phyloP scores from a whole-genome alignment of 1,140 invertebrate genomes.

The Drosophila nigromelanica region DNA sequence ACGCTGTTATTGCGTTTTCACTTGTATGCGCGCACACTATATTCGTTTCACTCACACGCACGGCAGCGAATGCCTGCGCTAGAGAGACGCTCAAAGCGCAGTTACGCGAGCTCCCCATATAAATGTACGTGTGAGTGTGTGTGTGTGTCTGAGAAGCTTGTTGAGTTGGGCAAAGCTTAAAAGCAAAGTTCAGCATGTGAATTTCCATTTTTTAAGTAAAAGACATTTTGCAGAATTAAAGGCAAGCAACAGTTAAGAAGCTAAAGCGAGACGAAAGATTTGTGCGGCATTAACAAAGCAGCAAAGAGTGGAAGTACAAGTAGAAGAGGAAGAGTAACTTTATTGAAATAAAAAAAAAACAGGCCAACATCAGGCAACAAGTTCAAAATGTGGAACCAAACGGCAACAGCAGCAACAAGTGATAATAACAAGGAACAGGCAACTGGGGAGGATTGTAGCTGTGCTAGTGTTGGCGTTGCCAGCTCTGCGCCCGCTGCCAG shows the following conservation, averaged over 20 bases:
- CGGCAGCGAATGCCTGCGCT: background rate
- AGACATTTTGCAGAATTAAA: conserved; percentile 45
- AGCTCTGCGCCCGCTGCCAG: conserved; percentile 44
- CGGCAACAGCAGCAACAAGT: conserved; percentile 75
- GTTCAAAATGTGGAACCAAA: conserved; percentile 82
- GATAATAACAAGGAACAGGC: conserved; percentile 69
- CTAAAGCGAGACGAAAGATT: conserved; percentile 8
- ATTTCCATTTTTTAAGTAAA: conserved; percentile 39
- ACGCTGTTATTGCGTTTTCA: conserved; percentile 71
- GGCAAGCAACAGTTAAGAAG: conserved; percentile 6
- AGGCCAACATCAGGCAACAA: conserved; percentile 61
- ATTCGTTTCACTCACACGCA: conserved; percentile 66
- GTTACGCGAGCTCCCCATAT: conserved; percentile 58
- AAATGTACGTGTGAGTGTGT: conserved; percentile 8
- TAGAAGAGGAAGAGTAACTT: conserved; percentile 35
- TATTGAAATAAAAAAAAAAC: conserved; percentile 40
- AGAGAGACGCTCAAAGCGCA: conserved; percentile 63
- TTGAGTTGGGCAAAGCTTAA: conserved; percentile 27
- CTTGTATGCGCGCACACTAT: conserved; percentile 45
- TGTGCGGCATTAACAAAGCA: conserved; percentile 6
- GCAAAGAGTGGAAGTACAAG: conserved; percentile 17
- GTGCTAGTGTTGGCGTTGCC: conserved; percentile 47
- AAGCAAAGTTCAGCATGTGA: conserved; percentile 51
- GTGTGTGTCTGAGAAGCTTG: background rate
- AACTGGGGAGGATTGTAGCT: conserved; percentile 49